Conservation (phyloP, 1,140 invertebrate species). For the Charaxes varanes region DNA sequence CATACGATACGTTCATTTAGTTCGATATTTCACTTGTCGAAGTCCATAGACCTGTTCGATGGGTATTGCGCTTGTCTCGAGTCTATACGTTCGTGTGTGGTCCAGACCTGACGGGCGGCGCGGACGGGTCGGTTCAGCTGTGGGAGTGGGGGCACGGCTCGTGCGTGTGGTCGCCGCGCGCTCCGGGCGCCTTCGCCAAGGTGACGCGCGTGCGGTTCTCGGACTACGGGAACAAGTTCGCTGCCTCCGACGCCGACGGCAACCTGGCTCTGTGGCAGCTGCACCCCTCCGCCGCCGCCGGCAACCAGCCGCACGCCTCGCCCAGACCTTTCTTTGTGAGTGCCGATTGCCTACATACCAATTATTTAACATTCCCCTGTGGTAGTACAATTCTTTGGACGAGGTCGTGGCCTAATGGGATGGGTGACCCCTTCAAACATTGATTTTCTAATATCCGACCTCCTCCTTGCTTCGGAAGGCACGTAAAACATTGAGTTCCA, state of each 20-base stretch:
- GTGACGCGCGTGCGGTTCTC: conserved; percentile 96
- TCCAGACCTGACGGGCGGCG: conserved; percentile 92
- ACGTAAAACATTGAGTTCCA: too few relatives aligned
- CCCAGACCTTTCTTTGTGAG: conserved; percentile 97
- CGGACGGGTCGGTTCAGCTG: conserved; percentile 97
- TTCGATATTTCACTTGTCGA: too few relatives aligned
- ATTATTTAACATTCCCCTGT: too few relatives aligned
- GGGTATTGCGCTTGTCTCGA: too few relatives aligned
- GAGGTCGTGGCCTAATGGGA: too few relatives aligned
- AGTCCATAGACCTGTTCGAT: too few relatives aligned
- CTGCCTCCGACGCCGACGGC: conserved; percentile 93
- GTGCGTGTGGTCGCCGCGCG: conserved; percentile 90
- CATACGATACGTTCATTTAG: too few relatives aligned
- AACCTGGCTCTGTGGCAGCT: conserved; percentile 96
- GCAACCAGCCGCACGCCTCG: conserved; percentile 72
- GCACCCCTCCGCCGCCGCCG: conserved; percentile 77
- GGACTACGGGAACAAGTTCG: conserved; percentile 98
- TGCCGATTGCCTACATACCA: too few relatives aligned
- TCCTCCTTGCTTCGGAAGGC: too few relatives aligned
- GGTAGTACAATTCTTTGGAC: too few relatives aligned
- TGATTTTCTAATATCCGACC: too few relatives aligned
- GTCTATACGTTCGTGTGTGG: not conserved
- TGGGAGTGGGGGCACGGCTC: conserved; percentile 98
- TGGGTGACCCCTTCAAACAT: too few relatives aligned
- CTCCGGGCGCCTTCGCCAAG: conserved; percentile 93